Conservation (phyloP, 2,888 invertebrate genomes). For the Amphipoea lucens region DNA sequence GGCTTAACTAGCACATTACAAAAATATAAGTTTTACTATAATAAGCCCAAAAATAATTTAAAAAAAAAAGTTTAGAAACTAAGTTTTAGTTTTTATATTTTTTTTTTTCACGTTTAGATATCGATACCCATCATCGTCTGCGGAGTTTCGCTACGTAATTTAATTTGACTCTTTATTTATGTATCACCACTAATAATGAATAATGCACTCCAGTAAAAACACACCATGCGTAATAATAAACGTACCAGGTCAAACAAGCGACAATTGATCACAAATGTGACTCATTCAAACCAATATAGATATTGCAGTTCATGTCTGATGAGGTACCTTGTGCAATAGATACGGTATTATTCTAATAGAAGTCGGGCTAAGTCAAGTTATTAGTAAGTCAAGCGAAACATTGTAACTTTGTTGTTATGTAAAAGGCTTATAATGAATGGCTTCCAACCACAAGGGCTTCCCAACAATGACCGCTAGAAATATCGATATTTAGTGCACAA, state of each 20-base stretch:
- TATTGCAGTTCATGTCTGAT: constrained; percentile 14
- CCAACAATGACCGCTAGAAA: constrained; percentile 18
- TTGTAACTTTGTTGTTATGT: constrained; percentile 11
- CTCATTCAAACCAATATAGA: constrained; percentile 19
- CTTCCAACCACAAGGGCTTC: constrained; percentile 37
- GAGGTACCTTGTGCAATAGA: background rate
- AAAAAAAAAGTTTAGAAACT: too few species aligned
- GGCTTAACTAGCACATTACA: too few species aligned
- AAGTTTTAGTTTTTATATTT: too few species aligned
- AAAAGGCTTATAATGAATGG: constrained; percentile 27
- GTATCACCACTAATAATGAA: background rate
- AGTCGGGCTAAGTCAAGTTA: constrained; percentile 4
- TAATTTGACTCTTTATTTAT: background rate
- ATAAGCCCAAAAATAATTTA: too few species aligned
- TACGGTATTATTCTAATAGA: constrained; percentile 4
- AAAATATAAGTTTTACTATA: too few species aligned
- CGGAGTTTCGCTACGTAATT: background rate
- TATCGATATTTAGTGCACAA: constrained; percentile 24
- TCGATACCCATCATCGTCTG: background rate
- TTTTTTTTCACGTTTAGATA: too few species aligned
- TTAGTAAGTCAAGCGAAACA: constrained; percentile 5
- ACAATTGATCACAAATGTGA: constrained; percentile 21
- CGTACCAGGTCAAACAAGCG: background rate
- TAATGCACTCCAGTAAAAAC: background rate
- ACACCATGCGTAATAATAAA: background rate